Conservation (phyloP, 2,797 vertebrate species). For the Ceyx erithaca region DNA sequence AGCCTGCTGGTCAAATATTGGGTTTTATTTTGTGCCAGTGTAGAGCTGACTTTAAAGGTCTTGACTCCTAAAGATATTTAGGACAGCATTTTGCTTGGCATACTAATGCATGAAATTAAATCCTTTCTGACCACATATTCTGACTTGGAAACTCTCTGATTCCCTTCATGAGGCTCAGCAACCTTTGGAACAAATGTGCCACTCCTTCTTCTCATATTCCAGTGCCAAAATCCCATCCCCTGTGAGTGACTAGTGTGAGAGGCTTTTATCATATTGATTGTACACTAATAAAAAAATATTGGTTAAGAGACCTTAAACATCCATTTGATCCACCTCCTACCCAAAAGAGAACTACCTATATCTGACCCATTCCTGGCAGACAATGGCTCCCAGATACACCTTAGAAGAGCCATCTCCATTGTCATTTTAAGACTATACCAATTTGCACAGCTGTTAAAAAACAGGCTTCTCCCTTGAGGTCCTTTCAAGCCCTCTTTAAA, state of each 20-base stretch:
- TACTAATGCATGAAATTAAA: neutral
- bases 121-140: neutral
- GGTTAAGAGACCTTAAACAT: neutral
- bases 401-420: neutral
- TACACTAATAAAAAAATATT: neutral
- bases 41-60: neutral
- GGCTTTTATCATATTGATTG: neutral
- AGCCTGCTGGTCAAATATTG: neutral
- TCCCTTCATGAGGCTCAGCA: neutral
- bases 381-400: neutral
- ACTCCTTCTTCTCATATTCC: neutral
- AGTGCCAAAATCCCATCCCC: neutral
- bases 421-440: neutral
- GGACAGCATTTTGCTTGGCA: conserved; percentile 8
- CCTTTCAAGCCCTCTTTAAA: neutral
- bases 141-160: neutral
- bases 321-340: neutral
- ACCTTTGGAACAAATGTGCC: neutral
- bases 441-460: neutral
- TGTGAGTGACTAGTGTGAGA: neutral
- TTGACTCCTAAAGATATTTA: neutral
- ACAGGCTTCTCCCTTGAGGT: neutral
- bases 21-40: neutral
- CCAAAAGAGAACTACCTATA: neutral
- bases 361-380: neutral